Evolutionary conservation across 2,113 vertebrate genomes (phyloP), one percentile per base, ranked within the genome.

Genomic region (Cyphomyrus plagiostoma): DNA sequence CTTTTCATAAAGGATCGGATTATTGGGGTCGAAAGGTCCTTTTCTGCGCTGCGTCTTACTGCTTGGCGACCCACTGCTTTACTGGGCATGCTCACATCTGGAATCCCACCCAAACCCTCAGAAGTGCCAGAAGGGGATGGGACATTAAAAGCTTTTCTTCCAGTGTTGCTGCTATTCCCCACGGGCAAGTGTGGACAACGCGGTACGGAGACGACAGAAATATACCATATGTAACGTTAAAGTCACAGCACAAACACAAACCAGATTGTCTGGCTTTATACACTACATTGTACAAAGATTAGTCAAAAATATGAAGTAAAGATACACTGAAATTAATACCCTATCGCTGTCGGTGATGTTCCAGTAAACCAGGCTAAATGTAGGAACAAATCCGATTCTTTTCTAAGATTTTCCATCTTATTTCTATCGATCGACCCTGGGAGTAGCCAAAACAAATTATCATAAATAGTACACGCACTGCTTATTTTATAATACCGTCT

Each of bases 21-120:
- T 92, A 92, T 93, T 88, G 90, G 89, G 93, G 91, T 92, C 90
- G 92, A 92, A 92, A 85, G 91, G 89, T 92, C 90, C 88, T 91
- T 80, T 90, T 86, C 85, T 89, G 84, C 62, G 83, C 90, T 48
- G 89, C 88, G 90, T 91, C 91, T 83, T 91, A 90, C 91, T 88
- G 90, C 85, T 86, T 88, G 91, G 90, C 89, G 82, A 92, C 91
- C 89, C 90, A 92, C 90, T 90, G 92, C 88, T 92, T 93, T 92
- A 92, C 92, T 93, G 91, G 92, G 90, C 86, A 89, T 82, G 90
- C 88, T 89, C 85, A 91, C 92, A 92, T 92, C 92, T 92, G 92
- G 92, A 92, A 92, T 86, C 42, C 89, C 89, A 91, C 90, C 91
- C 91, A 86, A 53, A 35, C 49, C 85, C 50, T 87, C 49, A 53